phyloP scores from a whole-genome alignment of 2,888 invertebrate genomes.

The Drosophila nigricruria region DNA sequence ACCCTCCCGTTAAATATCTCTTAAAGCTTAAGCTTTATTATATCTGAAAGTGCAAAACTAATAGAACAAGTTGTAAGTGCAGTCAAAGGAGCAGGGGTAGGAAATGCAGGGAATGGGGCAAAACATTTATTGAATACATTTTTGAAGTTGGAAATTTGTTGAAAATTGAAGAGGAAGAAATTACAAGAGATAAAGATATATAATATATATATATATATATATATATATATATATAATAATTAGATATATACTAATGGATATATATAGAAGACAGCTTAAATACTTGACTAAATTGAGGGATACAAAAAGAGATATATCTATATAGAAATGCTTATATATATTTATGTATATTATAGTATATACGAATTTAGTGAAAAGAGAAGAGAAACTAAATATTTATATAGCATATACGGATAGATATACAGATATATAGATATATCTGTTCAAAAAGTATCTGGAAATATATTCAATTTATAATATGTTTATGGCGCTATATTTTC shows the following conservation, averaged over 20 bases:
- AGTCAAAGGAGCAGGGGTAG: not conserved
- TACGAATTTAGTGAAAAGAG: too few species aligned
- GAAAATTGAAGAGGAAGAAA: not conserved
- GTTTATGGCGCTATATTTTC: too few species aligned
- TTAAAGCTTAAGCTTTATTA: constrained; percentile 1
- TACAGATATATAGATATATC: too few species aligned
- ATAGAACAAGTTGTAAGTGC: not conserved
- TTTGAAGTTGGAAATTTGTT: not conserved
- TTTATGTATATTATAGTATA: too few species aligned
- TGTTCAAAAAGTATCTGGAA: too few species aligned
- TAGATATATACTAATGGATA: not conserved
- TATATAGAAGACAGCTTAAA: not conserved
- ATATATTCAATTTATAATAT: too few species aligned
- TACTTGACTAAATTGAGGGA: not conserved
- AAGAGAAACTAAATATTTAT: too few species aligned
- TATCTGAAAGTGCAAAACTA: not conserved
- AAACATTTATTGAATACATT: not conserved
- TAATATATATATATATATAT: not conserved
- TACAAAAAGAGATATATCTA: not conserved
- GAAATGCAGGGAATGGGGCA: not conserved
- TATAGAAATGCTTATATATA: not conserved
- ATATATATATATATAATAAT: not conserved
- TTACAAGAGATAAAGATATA: not conserved
- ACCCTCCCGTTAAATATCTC: not conserved
- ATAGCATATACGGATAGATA: too few species aligned